Conservation (phyloP, 2,888 invertebrate genomes). For the Erannis defoliaria region DNA sequence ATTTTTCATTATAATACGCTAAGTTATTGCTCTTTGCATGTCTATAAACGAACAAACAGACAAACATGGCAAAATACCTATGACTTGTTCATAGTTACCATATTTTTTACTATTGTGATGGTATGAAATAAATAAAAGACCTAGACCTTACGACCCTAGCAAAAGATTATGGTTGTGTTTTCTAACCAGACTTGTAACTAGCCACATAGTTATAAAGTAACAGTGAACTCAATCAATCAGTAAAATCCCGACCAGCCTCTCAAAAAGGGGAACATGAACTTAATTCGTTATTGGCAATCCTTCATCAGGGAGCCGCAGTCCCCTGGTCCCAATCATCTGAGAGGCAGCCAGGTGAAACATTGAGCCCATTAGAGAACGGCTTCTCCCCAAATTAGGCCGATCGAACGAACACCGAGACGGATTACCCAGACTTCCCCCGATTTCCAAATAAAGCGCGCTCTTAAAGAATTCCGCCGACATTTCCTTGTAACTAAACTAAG, state of each 20-base stretch:
- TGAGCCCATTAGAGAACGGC: constrained; percentile 71
- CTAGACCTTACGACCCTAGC: too few relatives aligned
- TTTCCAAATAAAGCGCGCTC: constrained; percentile 60
- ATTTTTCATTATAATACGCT: too few relatives aligned
- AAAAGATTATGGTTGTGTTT: too few relatives aligned
- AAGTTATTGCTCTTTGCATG: too few relatives aligned
- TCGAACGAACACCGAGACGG: constrained; percentile 71
- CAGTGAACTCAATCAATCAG: neutral
- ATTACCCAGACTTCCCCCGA: constrained; percentile 66
- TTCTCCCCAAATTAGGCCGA: constrained; percentile 72
- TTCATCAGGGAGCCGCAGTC: constrained; percentile 21
- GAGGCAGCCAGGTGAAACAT: constrained; percentile 73
- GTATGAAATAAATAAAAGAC: too few relatives aligned
- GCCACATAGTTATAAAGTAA: neutral
- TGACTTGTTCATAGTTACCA: too few relatives aligned
- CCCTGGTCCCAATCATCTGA: constrained; percentile 44
- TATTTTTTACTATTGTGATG: too few relatives aligned
- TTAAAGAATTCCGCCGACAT: constrained; percentile 68
- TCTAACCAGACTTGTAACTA: too few relatives aligned
- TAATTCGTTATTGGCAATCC: constrained; percentile 24
- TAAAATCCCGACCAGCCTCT: neutral
- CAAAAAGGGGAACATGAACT: neutral
- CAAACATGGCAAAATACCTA: too few relatives aligned
- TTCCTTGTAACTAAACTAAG: constrained; percentile 69
- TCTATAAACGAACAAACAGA: too few relatives aligned